A percentile compares a stretch with the other conserved stretches of the same genome.
phyloP scores from a whole-genome alignment of 2,797 vertebrate species.

The Mus spretus region DNA sequence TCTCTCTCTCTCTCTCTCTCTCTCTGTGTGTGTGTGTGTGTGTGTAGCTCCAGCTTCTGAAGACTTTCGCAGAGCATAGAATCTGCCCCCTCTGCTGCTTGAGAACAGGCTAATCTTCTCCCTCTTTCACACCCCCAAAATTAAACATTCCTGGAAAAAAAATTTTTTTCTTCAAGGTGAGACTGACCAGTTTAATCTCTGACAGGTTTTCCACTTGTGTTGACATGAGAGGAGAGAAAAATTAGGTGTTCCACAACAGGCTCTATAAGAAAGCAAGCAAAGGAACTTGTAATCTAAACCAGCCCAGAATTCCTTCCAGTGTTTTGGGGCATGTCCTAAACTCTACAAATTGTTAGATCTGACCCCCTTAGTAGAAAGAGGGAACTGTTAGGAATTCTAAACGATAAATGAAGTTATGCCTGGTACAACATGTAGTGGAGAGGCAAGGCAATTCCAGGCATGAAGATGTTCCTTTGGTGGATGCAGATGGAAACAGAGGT shows the following conservation, averaged over 20 bases:
- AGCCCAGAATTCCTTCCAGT: slow-evolving; percentile 70
- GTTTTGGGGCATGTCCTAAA: slow-evolving; percentile 36
- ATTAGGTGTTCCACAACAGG: slow-evolving; percentile 64
- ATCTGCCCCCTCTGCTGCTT: slow-evolving; percentile 28
- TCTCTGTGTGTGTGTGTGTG: too few relatives aligned
- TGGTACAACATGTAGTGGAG: not conserved
- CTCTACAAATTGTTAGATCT: slow-evolving; percentile 58
- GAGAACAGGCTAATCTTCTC: slow-evolving; percentile 60
- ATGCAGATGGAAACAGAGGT: slow-evolving; percentile 56
- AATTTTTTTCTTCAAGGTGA: slow-evolving; percentile 52
- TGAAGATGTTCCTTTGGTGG: slow-evolving; percentile 38
- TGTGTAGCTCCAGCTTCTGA: slow-evolving; percentile 4
- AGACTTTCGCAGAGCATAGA: slow-evolving; percentile 59
- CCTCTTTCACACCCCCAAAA: slow-evolving; percentile 72
- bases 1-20: too few relatives aligned
- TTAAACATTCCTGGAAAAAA: slow-evolving; percentile 74
- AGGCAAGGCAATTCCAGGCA: slow-evolving; percentile 18
- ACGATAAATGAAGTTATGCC: slow-evolving; percentile 73
- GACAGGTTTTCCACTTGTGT: slow-evolving; percentile 67
- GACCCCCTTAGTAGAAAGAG: slow-evolving; percentile 52
- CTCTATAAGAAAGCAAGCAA: slow-evolving; percentile 67
- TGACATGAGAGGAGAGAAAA: slow-evolving; percentile 74
- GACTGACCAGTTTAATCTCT: slow-evolving; percentile 69
- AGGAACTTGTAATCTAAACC: slow-evolving; percentile 71
- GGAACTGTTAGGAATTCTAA: slow-evolving; percentile 63